Evolutionary conservation across 2,888 invertebrate species (phyloP).

Genomic region (Dryobotodes eremita): DNA sequence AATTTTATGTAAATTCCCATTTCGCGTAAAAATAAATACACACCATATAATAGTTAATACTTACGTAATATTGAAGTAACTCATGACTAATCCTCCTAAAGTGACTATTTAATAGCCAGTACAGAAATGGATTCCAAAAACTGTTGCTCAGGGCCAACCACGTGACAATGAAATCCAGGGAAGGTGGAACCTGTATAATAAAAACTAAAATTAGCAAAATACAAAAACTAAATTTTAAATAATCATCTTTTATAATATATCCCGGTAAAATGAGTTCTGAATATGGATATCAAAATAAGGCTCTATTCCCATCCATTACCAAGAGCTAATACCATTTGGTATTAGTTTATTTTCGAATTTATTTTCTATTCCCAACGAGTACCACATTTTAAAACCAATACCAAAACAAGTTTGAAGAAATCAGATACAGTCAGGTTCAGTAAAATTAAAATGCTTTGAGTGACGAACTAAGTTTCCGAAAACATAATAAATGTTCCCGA

Average conservation of each 20-base stretch:
- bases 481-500: too few relatives aligned
- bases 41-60: conserved; percentile 66
- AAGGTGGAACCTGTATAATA: conserved; percentile 93
- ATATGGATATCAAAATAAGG: neutral
- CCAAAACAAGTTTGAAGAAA: too few relatives aligned
- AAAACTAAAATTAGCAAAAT: neutral
- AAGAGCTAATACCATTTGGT: too few relatives aligned
- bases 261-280: neutral
- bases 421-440: too few relatives aligned
- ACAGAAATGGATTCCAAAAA: conserved; percentile 97
- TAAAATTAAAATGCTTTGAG: too few relatives aligned
- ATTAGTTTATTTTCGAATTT: too few relatives aligned
- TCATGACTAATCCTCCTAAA: conserved; percentile 95
- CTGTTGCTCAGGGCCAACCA: conserved; percentile 97
- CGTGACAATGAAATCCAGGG: conserved; percentile 95
- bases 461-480: too few relatives aligned
- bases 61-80: conserved; percentile 94
- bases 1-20: neutral
- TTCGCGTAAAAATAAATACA: neutral
- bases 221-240: neutral
- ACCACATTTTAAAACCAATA: too few relatives aligned
- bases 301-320: too few relatives aligned
- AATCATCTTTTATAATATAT: neutral
- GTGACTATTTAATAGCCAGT: conserved; percentile 96
- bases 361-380: too few relatives aligned